phyloP scores from a whole-genome alignment of 37 sponge, comb jelly and placozoan species.

The Lycopodina hypogea region DNA sequence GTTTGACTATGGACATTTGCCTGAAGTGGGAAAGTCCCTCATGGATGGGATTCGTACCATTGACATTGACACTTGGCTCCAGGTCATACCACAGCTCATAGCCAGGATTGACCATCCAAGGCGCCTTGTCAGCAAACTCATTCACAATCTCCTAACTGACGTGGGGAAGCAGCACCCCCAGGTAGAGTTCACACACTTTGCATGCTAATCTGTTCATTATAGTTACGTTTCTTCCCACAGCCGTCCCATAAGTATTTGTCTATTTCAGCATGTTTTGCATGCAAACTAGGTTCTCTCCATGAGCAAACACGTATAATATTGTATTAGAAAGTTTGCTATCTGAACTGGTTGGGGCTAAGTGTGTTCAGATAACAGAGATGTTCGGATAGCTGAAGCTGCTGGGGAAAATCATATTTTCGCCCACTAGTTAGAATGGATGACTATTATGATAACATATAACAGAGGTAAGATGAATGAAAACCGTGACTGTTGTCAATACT shows the following conservation, averaged over 20 bases:
- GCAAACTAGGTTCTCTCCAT: neutral
- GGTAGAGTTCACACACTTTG: slow-evolving; percentile 24
- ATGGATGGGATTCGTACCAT: slow-evolving; percentile 86
- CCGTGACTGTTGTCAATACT: too few species aligned
- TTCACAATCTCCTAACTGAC: slow-evolving; percentile 88
- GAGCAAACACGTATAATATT: neutral
- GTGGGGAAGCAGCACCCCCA: slow-evolving; percentile 98
- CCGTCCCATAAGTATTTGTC: neutral
- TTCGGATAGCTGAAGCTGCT: too few species aligned
- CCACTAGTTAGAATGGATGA: too few species aligned
- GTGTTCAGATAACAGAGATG: too few species aligned
- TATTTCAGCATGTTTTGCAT: neutral
- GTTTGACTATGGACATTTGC: slow-evolving; percentile 86
- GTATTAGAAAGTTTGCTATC: too few species aligned
- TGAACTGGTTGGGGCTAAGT: too few species aligned
- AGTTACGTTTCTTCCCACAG: too few species aligned
- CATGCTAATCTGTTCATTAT: neutral
- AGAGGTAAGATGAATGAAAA: too few species aligned
- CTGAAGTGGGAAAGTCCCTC: slow-evolving; percentile 76
- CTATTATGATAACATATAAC: too few species aligned
- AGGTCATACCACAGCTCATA: slow-evolving; percentile 97
- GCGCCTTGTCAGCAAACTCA: slow-evolving; percentile 74
- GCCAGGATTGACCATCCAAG: slow-evolving; percentile 95
- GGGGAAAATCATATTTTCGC: too few species aligned
- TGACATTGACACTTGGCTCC: slow-evolving; percentile 93